Conservation (phyloP, 2,113 vertebrate species). For the Ranitomeya imitator region DNA sequence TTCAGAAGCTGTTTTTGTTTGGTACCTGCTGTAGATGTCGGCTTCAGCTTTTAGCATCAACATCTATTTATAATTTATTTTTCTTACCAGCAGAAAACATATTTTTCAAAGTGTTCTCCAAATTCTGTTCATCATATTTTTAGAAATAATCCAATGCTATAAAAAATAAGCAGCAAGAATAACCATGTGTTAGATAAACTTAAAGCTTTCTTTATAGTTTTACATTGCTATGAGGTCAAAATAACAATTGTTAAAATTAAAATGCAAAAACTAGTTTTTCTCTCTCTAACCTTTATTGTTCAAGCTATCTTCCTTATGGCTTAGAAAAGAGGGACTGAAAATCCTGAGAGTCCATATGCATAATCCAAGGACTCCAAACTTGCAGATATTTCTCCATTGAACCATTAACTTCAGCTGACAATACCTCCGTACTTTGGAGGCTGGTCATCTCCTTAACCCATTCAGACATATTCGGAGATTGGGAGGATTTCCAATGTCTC, state of each 20-base stretch:
- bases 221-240: neutral
- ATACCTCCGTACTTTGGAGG: too few relatives aligned
- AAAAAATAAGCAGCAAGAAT: neutral
- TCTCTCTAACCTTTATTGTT: too few relatives aligned
- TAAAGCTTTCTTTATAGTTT: neutral
- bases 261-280: neutral
- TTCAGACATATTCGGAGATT: too few relatives aligned
- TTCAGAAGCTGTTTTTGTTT: constrained; percentile 10
- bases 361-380: too few relatives aligned
- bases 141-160: neutral
- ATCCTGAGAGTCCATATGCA: too few relatives aligned
- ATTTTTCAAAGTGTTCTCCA: neutral
- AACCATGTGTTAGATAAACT: neutral
- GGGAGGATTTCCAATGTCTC: too few relatives aligned
- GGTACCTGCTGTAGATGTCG: constrained; percentile 8
- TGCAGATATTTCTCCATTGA: too few relatives aligned
- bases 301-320: too few relatives aligned
- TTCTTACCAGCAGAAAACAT: constrained; percentile 26
- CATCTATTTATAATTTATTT: constrained; percentile 18
- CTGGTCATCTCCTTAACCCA: too few relatives aligned
- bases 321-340: too few relatives aligned
- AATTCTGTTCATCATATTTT: neutral
- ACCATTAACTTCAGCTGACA: too few relatives aligned
- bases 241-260: neutral
- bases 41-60: neutral